Evolutionary conservation across 2,888 invertebrate genomes (phyloP).

Genomic region (Pachliopta kotzebuea): DNA sequence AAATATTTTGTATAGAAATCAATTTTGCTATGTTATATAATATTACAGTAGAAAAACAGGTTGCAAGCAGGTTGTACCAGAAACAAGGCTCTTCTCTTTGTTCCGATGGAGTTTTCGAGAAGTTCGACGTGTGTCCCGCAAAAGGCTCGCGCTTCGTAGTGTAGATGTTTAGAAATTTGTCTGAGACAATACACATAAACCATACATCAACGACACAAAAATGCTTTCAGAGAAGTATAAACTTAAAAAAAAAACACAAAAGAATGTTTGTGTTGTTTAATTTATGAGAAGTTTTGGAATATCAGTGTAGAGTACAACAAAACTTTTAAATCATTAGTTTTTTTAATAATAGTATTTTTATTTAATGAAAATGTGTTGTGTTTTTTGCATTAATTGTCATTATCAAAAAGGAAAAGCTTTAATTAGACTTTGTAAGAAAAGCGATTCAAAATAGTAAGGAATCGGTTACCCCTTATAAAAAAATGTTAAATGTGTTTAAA

Average conservation of each 20-base stretch:
- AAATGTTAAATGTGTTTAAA: no score
- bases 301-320: no score
- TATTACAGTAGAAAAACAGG: conserved; percentile 36
- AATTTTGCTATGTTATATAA: conserved; percentile 35
- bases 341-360: no score
- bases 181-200: conserved; percentile 25
- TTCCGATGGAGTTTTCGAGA: conserved; percentile 59
- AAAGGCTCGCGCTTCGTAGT: conserved; percentile 46
- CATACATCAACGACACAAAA: conserved; percentile 21
- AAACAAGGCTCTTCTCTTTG: conserved; percentile 67
- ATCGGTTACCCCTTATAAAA: no score
- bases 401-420: no score
- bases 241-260: background rate
- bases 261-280: no score
- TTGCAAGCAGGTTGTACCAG: conserved; percentile 44
- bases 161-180: conserved; percentile 30
- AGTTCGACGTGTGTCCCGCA: conserved; percentile 69
- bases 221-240: conserved; percentile 21
- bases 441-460: no score
- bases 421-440: no score
- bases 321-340: no score
- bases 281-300: no score
- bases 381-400: no score
- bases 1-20: background rate
- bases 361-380: no score